Percentiles rank a stretch among this genome's conserved stretches.
These are phyloP conservation scores for Crypturellus tataupa DNA, from an alignment of 2,797 vertebrate genomes.

Conservation along the genomic window DNA sequence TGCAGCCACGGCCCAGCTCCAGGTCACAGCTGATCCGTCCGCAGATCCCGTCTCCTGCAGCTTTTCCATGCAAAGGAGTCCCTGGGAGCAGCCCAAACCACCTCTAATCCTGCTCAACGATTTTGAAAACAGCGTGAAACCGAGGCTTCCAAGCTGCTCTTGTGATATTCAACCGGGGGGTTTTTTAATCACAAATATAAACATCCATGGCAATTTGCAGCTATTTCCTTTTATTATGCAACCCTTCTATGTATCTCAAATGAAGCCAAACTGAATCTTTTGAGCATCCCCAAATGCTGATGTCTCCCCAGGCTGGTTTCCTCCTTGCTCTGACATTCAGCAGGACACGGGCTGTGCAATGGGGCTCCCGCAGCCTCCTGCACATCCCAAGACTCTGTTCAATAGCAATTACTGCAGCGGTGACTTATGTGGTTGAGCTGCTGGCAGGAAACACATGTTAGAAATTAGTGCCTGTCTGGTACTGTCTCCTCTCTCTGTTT, in stretches of 20 bases:
- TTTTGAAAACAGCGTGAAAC: background rate
- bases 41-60: background rate
- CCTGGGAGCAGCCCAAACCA: background rate
- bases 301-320: background rate
- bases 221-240: background rate
- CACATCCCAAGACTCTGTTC: background rate
- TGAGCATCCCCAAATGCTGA: background rate
- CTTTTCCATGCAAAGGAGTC: background rate
- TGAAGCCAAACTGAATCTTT: background rate
- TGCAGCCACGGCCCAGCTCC: background rate
- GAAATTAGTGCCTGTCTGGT: constrained; percentile 70
- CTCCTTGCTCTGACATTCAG: background rate
- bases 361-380: background rate
- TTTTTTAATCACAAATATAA: background rate
- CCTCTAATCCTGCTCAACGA: background rate
- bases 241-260: background rate
- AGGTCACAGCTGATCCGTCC: background rate
- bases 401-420: background rate
- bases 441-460: constrained; percentile 73
- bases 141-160: background rate
- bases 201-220: background rate
- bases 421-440: constrained; percentile 10
- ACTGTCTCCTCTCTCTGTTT: constrained; percentile 67
- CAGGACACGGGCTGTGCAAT: background rate
- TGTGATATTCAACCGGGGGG: background rate